Base-by-base conservation (phyloP, 2,888 invertebrate species). In the Amphipoea lucens region DNA sequence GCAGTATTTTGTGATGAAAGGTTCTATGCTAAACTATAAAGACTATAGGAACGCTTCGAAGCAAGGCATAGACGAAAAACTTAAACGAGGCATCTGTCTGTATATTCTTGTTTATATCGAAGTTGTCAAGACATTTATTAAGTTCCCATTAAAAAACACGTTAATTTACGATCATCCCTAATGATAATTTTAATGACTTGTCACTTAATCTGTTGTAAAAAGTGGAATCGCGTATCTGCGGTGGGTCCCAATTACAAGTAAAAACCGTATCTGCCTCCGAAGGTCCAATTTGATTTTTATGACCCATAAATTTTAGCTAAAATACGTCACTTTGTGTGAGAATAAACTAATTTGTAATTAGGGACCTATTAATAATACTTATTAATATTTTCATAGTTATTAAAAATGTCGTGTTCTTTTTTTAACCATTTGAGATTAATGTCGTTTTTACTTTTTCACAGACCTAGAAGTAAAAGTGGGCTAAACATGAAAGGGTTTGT, bases 161-260 rank as follows among this genome's bases (percentile, higher is more conserved):
- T 70, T 78, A 77, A 82, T 87, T 82, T 87, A 82, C 73, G 74
- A 76, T 60, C 63, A 20, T 29, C 40, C 36, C 48, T 74, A 73
- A 86, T 68, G 78, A 74, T 88, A 76, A 83, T 82, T 76, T 81
- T 83, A 82, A 81, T 76, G 40, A 72, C 72, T 79, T 87, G 84
- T 83, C 87, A 88, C 85, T 84, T 87, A 89, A 83, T 87, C 71
- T 81, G 81, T 63, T 68, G 73, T 87, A 69, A 85, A 87, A 81
- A 45, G 12, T 45, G 51, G 73, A 76, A 81, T 75, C 54, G 81
- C 79, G 81, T 84, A 83, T 81, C 82, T 51, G 84, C 73, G 90
- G 90, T 85, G 75, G 88, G 88, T 89, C 88, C 45, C 48, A 66
- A 71, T 48, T 63, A 70, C 12, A 69, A 68, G 29, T 74, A 65